Evolutionary conservation across 2,797 vertebrate genomes (phyloP).

Genomic region (Myotis myotis): DNA sequence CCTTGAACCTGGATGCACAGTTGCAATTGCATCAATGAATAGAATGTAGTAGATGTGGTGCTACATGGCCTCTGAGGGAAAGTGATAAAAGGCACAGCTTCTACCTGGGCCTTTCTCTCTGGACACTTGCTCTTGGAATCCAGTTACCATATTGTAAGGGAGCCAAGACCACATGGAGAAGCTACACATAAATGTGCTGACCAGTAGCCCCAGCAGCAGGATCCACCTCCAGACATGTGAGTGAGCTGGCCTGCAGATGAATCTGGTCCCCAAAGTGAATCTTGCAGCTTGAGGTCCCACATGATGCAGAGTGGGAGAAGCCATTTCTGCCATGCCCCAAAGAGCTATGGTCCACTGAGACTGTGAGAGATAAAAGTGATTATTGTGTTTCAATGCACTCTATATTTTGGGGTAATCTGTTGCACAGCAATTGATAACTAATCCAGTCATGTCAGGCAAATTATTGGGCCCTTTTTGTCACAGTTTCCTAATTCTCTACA

Average conservation of each 20-base stretch:
- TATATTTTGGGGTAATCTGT: neutral
- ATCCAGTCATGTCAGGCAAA: neutral
- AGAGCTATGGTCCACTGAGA: neutral
- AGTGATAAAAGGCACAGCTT: neutral
- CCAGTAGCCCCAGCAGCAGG: neutral
- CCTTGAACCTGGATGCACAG: neutral
- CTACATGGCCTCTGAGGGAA: neutral
- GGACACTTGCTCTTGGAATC: neutral
- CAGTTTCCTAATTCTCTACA: neutral
- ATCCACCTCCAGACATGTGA: neutral
- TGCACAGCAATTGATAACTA: neutral
- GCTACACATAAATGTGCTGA: neutral
- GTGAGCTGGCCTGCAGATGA: neutral
- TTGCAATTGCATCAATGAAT: neutral
- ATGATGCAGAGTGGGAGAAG: neutral
- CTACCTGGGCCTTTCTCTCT: neutral
- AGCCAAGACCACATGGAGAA: neutral
- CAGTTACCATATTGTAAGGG: neutral
- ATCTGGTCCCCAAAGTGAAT: neutral
- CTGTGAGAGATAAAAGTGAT: neutral
- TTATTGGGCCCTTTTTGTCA: neutral
- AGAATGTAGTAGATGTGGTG: neutral
- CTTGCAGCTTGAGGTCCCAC: neutral
- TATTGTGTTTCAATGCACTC: neutral
- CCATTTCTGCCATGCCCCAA: neutral